Evolutionary conservation across 2,888 invertebrate genomes (phyloP).

Genomic region (Pantelozetes paolii): DNA sequence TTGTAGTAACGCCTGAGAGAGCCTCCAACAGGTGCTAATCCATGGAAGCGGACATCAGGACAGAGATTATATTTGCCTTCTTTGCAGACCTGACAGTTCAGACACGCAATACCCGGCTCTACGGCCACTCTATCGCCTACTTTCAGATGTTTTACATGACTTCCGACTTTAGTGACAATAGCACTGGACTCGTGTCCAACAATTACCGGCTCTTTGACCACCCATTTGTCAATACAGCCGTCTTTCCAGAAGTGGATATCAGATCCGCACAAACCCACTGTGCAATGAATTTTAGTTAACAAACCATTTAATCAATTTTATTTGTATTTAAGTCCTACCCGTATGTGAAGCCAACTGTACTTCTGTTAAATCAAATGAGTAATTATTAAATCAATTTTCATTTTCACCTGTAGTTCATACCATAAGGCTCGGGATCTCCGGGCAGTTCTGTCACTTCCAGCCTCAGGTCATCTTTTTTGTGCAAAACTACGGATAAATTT

Average conservation of each 20-base stretch:
- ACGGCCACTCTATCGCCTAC: conserved; percentile 81
- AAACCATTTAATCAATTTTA: neutral
- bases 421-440: conserved; percentile 41
- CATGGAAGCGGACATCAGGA: conserved; percentile 62
- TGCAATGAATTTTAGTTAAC: too few species aligned
- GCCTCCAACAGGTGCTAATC: neutral
- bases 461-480: conserved; percentile 50
- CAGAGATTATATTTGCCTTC: conserved; percentile 87
- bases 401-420: conserved; percentile 18
- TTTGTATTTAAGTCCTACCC: neutral
- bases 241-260: conserved; percentile 87
- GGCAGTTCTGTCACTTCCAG: conserved; percentile 44
- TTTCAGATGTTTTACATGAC: conserved; percentile 57
- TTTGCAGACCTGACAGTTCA: conserved; percentile 78
- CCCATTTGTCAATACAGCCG: conserved; percentile 80
- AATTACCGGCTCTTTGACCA: conserved; percentile 81
- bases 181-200: conserved; percentile 84
- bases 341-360: conserved; percentile 36
- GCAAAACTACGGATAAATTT: conserved; percentile 48
- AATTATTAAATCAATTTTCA: neutral
- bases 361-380: conserved; percentile 40
- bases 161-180: conserved; percentile 63
- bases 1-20: neutral
- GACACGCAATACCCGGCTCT: conserved; percentile 87
- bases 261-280: conserved; percentile 88